Evolutionary conservation across 2,888 invertebrate genomes (phyloP), one percentile per base, ranked within the genome.

Genomic region (Pristionchus japonicus): DNA sequence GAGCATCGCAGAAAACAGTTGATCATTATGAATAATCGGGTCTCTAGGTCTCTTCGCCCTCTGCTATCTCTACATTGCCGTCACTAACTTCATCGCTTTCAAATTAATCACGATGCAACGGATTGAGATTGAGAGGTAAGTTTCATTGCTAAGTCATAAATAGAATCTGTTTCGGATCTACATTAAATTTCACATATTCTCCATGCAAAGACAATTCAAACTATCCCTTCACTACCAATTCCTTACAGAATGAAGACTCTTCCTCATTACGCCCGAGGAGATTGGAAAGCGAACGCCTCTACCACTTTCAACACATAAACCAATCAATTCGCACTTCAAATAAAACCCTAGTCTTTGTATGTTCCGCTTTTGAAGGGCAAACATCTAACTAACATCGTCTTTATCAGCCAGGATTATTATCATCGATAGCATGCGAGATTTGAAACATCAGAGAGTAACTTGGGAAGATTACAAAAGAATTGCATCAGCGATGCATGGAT

Each of bases 321-420:
- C 70, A 34, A 37, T 20, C 20, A 27, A 9, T 57, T 15, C 17
- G 49, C 7, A 7, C 4, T 52, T 20, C 3, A 20, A 4, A 52
- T 57, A 57, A 70, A 70, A 3, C n/a, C n/a, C n/a, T n/a, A n/a
- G n/a, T n/a, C n/a, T n/a, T n/a, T n/a, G n/a, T n/a, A n/a, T n/a
- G n/a, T n/a, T n/a, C n/a, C n/a, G n/a, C n/a, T n/a, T n/a, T n/a
- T n/a, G n/a, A n/a, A n/a, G n/a, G n/a, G n/a, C n/a, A n/a, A n/a
- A n/a, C n/a, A n/a, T n/a, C n/a, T n/a, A n/a, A n/a, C n/a, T 13
- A 37, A 37, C 3, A 20, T 34, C 70, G 37, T 70, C 70, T 70
- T 70, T 70, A 70, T 70, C 70, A 37, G 70, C 70, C 34, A 70
- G 37, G 70, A 70, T 70, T 70, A 70, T 70, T 37, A 37, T 34